phyloP scores from a whole-genome alignment of 2,113 vertebrate genomes.

The Sminthopsis crassicaudata region DNA sequence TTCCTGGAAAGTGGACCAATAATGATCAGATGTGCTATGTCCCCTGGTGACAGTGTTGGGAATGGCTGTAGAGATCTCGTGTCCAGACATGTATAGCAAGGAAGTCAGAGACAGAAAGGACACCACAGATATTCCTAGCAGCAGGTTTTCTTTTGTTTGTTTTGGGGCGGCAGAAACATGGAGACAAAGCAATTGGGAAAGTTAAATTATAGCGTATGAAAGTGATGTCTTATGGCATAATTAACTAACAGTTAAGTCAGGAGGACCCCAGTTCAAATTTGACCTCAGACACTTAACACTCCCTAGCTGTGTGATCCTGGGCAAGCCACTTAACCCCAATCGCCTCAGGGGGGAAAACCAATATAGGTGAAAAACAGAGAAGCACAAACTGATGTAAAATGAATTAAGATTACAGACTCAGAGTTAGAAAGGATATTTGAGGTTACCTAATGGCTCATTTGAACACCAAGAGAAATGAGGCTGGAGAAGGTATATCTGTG shows the following conservation, averaged over 20 bases:
- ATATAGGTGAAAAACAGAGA: background rate
- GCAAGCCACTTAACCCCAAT: no score
- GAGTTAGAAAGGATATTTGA: background rate
- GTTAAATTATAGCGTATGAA: background rate
- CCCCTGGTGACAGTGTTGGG: background rate
- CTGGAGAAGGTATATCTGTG: background rate
- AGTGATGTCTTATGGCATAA: background rate
- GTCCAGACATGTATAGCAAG: fast-evolving
- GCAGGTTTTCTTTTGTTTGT: background rate
- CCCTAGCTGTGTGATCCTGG: no score
- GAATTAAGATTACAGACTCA: background rate
- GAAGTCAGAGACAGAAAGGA: background rate
- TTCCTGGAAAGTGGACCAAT: background rate
- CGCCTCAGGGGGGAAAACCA: no score
- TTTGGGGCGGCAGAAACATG: background rate
- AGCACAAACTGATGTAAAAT: background rate
- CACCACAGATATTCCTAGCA: background rate
- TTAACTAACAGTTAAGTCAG: no score
- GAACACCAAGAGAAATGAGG: background rate
- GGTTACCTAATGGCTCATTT: background rate
- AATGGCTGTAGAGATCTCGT: background rate
- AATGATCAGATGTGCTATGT: background rate
- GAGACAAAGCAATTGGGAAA: background rate
- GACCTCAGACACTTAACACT: no score
- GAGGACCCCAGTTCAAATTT: no score